Base-by-base conservation (phyloP, 2,797 vertebrate genomes). In the Spea hammondii region DNA sequence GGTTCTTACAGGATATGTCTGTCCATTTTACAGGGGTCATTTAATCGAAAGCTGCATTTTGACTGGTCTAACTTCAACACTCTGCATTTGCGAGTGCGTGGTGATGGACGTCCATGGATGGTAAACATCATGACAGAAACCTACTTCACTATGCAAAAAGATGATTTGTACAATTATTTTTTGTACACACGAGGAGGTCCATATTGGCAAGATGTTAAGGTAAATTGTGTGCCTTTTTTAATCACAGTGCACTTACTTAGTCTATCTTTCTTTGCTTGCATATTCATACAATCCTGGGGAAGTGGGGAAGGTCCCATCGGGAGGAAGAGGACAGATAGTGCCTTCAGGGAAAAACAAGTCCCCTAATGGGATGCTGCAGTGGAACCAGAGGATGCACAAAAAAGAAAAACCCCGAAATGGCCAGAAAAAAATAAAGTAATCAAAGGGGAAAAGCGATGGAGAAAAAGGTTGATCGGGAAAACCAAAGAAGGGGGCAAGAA, bases 101-200 rank as follows among this genome's bases (percentile, higher is more conserved):
- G 97, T 0, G 97, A 99, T 17, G 98, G 98, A 44, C 94, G 96
- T 13, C 94, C 96, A 0, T 99, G 97, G 97, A 98, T 99, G 98
- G 87, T 99, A 76, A 96, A 93, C 84, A 88, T 99, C 12, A 89
- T 79, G 4, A 49, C 92, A 8, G 92, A 95, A 59, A 94, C 88
- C 0, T 96, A 91, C 85, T 94, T 92, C 84, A 85, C 93, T 32
- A 94, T 96, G 80, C 91, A 92, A 54, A 93, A 89, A 84, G 91
- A 97, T n/a, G 96, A 97, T 70, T 84, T 98, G 0, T 97, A 98
- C 90, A 93, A 85, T 85, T 99, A 98, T 82, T 99, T 99, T 86
- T 88, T 99, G 86, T 98, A 94, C 80, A 97, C 97, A 1, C 91
- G 94, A 9, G 98, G 98, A 49, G 97, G 98, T 0, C 98, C 98